Percentiles rank a stretch among this genome's conserved stretches.
phyloP scores from a whole-genome alignment of 2,113 vertebrate genomes.

The Bungarus multicinctus region DNA sequence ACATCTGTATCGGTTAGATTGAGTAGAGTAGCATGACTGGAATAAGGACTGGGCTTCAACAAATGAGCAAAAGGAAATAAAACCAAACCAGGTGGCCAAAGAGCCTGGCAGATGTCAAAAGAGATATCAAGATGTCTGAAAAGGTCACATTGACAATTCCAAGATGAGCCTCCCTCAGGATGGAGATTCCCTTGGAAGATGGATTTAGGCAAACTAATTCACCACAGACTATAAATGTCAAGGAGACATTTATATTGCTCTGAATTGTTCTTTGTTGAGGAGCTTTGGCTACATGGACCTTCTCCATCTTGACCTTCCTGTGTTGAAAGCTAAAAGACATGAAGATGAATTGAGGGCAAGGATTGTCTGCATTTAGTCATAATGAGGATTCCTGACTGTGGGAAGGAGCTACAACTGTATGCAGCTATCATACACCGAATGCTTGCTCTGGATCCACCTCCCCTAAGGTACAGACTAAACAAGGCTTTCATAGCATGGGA shows the following conservation, averaged over 20 bases:
- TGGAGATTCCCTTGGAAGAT: background rate
- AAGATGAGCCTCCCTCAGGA: background rate
- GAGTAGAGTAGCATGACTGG: background rate
- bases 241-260: too few species aligned
- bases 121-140: background rate
- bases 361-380: background rate
- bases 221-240: background rate
- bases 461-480: background rate
- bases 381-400: background rate
- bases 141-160: background rate
- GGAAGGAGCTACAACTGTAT: background rate
- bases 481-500: background rate
- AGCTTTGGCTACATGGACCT: background rate
- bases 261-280: background rate
- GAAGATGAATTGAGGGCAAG: background rate
- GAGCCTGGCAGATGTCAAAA: background rate
- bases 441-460: background rate
- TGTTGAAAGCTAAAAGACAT: background rate
- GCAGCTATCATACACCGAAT: background rate
- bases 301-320: background rate
- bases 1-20: background rate
- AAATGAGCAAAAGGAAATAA: background rate
- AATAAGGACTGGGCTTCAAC: background rate
- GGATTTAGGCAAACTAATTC: background rate
- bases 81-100: background rate